phyloP scores from a whole-genome alignment of 2,797 vertebrate species.

The Protosalanx chinensis region DNA sequence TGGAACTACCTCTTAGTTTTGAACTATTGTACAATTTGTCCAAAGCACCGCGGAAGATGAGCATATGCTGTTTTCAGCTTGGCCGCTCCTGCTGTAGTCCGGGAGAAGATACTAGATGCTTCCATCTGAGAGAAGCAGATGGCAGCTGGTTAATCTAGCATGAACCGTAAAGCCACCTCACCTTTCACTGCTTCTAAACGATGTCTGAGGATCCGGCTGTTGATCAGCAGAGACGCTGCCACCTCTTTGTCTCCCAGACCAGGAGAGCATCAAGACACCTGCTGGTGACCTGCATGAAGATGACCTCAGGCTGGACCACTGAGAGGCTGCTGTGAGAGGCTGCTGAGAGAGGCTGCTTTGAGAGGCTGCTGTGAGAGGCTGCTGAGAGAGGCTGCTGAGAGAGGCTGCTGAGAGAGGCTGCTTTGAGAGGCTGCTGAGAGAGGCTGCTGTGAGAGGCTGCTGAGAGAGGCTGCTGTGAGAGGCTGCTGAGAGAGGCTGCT shows the following conservation, averaged over 20 bases:
- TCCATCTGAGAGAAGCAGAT: conserved; percentile 54
- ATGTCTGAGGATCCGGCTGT: conserved; percentile 28
- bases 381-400: too few species aligned
- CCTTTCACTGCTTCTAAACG: conserved; percentile 45
- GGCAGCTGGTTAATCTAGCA: conserved; percentile 62
- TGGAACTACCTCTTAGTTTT: neutral
- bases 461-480: too few species aligned
- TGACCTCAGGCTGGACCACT: too few species aligned
- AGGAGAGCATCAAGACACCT: conserved; percentile 31
- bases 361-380: too few species aligned
- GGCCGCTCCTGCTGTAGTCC: conserved; percentile 22
- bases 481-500: too few species aligned
- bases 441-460: too few species aligned
- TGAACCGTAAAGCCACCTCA: conserved; percentile 45
- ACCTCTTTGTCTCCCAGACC: conserved; percentile 24
- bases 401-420: too few species aligned
- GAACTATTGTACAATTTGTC: conserved; percentile 19
- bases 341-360: too few species aligned
- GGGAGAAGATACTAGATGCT: conserved; percentile 23
- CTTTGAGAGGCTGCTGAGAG: too few species aligned
- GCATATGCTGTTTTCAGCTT: conserved; percentile 42
- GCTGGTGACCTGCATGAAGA: neutral
- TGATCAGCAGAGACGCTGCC: conserved; percentile 46
- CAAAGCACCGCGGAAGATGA: conserved; percentile 9
- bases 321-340: too few species aligned